Conservation (phyloP, 2,797 vertebrate species). For the Buphagus erythrorhynchus region DNA sequence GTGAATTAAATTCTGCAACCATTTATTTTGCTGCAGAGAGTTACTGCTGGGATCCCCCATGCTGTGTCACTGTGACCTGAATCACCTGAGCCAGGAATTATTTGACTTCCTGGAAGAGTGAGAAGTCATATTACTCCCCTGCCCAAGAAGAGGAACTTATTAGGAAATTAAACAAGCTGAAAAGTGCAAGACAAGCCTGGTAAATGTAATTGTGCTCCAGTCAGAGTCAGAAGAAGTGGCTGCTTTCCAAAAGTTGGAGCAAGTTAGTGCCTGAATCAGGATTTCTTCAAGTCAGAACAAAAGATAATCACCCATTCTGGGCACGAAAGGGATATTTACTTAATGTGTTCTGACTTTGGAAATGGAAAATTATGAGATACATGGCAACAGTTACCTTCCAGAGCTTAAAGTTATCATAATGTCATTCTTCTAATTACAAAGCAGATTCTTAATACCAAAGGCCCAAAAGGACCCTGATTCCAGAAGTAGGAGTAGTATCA, state of each 20-base stretch:
- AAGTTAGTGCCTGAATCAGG: background rate
- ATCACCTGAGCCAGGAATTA: background rate
- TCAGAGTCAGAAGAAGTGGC: slow-evolving; percentile 16
- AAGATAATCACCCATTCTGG: slow-evolving; percentile 24
- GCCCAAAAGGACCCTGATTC: background rate
- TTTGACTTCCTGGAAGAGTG: background rate
- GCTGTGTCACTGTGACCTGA: background rate
- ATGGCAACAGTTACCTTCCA: background rate
- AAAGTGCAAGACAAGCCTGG: background rate
- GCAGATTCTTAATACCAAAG: background rate
- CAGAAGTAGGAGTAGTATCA: background rate
- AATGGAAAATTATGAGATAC: background rate
- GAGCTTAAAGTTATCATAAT: background rate
- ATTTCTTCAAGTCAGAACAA: background rate
- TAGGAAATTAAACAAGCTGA: slow-evolving; percentile 40
- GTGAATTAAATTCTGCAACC: background rate
- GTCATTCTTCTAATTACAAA: background rate
- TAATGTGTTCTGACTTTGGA: slow-evolving; percentile 17
- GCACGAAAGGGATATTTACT: slow-evolving; percentile 13
- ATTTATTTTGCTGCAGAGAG: background rate
- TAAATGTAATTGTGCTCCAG: background rate
- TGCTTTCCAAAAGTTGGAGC: background rate
- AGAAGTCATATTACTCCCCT: background rate
- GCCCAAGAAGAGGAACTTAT: background rate
- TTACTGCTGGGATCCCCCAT: background rate